Base-by-base conservation (phyloP, 2,888 invertebrate genomes). In the Tridacna gigas region DNA sequence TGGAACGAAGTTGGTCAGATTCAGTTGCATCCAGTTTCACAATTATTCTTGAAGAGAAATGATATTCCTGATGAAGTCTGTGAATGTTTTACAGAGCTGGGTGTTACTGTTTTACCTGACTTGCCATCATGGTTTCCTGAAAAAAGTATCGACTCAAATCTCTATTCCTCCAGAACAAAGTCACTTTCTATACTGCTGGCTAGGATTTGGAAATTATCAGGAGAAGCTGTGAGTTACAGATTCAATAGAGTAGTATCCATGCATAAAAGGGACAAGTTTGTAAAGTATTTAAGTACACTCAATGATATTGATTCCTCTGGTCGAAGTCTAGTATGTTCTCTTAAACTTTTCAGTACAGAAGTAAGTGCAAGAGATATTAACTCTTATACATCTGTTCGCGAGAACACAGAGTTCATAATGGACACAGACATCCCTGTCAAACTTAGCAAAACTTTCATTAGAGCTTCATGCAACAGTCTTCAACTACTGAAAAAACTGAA, bases 111-210 rank as follows among this genome's bases (percentile, higher is more conserved):
- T 22, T 22, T 75, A 47, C 61, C 63, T 22, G 22, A 61, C 37
- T 47, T 75, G 11, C 75, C 75, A 22, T 2, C 61, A 28, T 75
- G 75, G 75, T 47, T 75, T 18, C 47, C 61, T 3, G 56, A 56
- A 56, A 15, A 56, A 56, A 56, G 3, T 9, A 56, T 56, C 11
- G 11, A 11, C 56, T 20, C 3, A 9, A 20, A 56, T 56, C 18
- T 56, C 1, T 9, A 56, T 9, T 56, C 56, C 15, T 20, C 20
- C 3, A 15, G 20, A 3, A 56, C 15, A 56, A 15, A 9, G 3
- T 56, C 56, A 56, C 18, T 56, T 3, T 3, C 15, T 3, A 56
- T 20, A 3, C 20, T 56, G 20, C 56, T 56, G 3, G 18, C 15
- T 3, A 20, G 9, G 20, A 15, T 56, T 56, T 56, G 56, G 56